Evolutionary conservation across 2,113 vertebrate species (phyloP).

Genomic region (Chitala chitala): DNA sequence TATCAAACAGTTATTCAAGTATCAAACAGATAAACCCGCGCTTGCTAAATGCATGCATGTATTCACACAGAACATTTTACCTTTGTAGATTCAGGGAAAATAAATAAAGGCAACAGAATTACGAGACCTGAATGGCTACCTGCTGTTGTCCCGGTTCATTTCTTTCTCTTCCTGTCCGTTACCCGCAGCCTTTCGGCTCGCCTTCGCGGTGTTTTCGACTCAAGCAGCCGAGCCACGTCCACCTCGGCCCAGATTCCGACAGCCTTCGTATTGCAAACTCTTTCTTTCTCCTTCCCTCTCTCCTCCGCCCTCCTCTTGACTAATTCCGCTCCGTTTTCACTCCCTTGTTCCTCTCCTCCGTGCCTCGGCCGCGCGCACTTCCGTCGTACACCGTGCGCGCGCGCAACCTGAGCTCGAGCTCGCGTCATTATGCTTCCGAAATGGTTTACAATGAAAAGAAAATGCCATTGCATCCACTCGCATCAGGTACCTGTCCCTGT

Average conservation of each 20-base stretch:
- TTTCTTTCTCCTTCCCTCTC: constrained; percentile 34
- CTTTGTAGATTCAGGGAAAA: constrained; percentile 10
- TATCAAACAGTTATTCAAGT: constrained; percentile 29
- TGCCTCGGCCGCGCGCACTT: constrained; percentile 33
- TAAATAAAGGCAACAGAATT: constrained; percentile 15
- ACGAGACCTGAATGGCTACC: constrained; percentile 43
- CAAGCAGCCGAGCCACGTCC: constrained; percentile 69
- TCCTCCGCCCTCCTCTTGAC: constrained; percentile 44
- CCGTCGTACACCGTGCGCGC: constrained; percentile 21
- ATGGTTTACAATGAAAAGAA: too few species aligned
- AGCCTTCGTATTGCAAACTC: constrained; percentile 38
- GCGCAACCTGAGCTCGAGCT: constrained; percentile 26
- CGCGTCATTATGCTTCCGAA: constrained; percentile 29
- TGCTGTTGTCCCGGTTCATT: constrained; percentile 56
- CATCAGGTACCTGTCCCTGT: neutral
- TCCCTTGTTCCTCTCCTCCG: constrained; percentile 38
- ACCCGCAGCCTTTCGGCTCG: constrained; percentile 33
- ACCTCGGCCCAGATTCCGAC: constrained; percentile 55
- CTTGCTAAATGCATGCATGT: constrained; percentile 21
- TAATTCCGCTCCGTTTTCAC: constrained; percentile 40
- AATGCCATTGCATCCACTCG: neutral
- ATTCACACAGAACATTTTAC: neutral
- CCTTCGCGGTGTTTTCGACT: constrained; percentile 44
- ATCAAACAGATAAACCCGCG: constrained; percentile 23
- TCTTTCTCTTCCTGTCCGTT: constrained; percentile 24